Base-by-base conservation (phyloP, 2,888 invertebrate species). In the Drosophila mimica region DNA sequence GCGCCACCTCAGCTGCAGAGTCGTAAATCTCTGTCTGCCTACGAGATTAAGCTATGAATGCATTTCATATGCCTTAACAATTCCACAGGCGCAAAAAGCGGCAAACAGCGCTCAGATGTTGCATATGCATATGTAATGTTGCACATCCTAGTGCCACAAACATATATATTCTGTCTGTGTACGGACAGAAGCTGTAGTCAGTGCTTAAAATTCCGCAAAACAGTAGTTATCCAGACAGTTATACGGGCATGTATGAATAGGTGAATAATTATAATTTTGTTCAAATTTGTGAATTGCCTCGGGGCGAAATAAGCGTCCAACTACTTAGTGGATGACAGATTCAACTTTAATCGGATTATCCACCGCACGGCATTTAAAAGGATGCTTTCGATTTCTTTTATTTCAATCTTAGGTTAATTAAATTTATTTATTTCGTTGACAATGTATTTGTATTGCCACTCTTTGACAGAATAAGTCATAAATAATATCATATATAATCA, bases 31-130 rank as follows among this genome's bases (percentile, higher is more conserved):
- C 68, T 71, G 77, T 72, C 80, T 70, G 77, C 62, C 75, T 75
- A 73, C 67, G 62, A 80, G 77, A 82, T 82, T 77, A 82, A 70
- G 73, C 77, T 56, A 75, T 75, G 68, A 63, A 79, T 79, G 80
- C 80, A 75, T 75, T 80, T 82, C 69, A 72, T 82, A 80, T 74
- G 82, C 82, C 69, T 71, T 67, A 74, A 75, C 80, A 82, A 80
- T 80, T 59, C 70, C 69, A 71, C 74, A 56, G 72, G 56, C 64
- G 62, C 53, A 68, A 40, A 57, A 66, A 36, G 40, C 34, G 57
- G 51, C 59, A 60, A 60, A 33, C 57, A 49, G 28, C 58, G 33
- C 34, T 30, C 74, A 70, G 58, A 70, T 63, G 66, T 65, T 63
- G 70, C 79, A 67, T 48, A 59, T 60, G 46, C 79, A 67, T 48